Conservation (phyloP, 2,888 invertebrate genomes). For the Spodoptera picta region DNA sequence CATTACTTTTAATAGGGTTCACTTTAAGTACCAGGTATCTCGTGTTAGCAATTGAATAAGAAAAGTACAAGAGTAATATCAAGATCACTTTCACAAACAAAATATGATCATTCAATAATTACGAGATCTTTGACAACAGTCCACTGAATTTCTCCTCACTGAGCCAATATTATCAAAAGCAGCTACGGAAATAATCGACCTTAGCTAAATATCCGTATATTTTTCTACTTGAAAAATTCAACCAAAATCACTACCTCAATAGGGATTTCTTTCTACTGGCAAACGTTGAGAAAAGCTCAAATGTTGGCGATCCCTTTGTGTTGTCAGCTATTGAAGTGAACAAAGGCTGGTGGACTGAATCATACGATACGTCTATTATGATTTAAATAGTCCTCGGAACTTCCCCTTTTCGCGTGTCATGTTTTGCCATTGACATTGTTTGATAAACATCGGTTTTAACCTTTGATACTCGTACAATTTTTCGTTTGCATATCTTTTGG, state of each 20-base stretch:
- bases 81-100: background rate
- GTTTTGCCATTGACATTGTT: constrained; percentile 9
- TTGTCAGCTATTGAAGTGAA: constrained; percentile 43
- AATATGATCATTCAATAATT: background rate
- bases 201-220: constrained; percentile 20
- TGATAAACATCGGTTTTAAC: constrained; percentile 5
- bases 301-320: constrained; percentile 40
- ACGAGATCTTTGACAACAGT: background rate
- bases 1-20: no score
- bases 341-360: constrained; percentile 37
- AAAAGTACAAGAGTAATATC: no score
- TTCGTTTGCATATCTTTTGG: background rate
- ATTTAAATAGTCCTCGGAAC: constrained; percentile 34
- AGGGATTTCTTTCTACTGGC: constrained; percentile 28
- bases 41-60: no score
- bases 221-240: constrained; percentile 25
- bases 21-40: no score
- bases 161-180: constrained; percentile 6
- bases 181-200: background rate
- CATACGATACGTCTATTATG: constrained; percentile 40
- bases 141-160: background rate
- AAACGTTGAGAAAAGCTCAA: constrained; percentile 42
- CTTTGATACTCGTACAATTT: background rate
- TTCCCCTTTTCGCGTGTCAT: constrained; percentile 15
- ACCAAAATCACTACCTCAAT: constrained; percentile 29